These are phyloP conservation scores for Lasioglossum leucozonium DNA, from an alignment of 2,888 invertebrate genomes.

Conservation along the genomic window DNA sequence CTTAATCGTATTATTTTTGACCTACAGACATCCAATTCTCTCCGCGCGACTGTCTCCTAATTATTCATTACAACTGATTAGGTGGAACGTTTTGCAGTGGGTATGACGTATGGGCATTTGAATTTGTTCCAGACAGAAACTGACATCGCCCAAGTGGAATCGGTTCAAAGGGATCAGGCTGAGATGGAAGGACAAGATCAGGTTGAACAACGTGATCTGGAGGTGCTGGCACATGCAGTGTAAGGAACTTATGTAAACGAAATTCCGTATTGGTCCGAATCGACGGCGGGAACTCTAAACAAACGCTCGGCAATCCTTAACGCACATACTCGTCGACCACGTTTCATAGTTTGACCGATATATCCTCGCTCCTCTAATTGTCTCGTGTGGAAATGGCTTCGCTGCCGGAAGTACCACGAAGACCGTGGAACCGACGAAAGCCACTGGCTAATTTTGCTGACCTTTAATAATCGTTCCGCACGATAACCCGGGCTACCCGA, in stretches of 20 bases:
- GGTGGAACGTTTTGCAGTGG: constrained; percentile 42
- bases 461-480: constrained; percentile 46
- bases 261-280: neutral
- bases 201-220: constrained; percentile 99
- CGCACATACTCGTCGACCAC: neutral
- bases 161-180: constrained; percentile 99
- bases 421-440: constrained; percentile 9
- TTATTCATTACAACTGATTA: neutral
- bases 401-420: constrained; percentile 39
- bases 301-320: neutral
- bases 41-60: neutral
- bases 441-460: constrained; percentile 53
- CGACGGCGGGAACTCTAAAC: neutral
- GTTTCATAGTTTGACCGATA: neutral
- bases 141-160: constrained; percentile 99
- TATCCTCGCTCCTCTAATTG: neutral
- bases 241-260: constrained; percentile 85
- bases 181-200: constrained; percentile 99
- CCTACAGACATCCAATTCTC: neutral
- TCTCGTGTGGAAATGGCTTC: neutral
- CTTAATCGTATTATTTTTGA: neutral
- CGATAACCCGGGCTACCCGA: constrained; percentile 53
- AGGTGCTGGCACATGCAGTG: constrained; percentile 99
- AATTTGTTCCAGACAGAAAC: constrained; percentile 93
- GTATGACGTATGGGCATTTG: constrained; percentile 74